Evolutionary conservation across 2,888 invertebrate genomes (phyloP).

Genomic region (Drosophila merina): DNA sequence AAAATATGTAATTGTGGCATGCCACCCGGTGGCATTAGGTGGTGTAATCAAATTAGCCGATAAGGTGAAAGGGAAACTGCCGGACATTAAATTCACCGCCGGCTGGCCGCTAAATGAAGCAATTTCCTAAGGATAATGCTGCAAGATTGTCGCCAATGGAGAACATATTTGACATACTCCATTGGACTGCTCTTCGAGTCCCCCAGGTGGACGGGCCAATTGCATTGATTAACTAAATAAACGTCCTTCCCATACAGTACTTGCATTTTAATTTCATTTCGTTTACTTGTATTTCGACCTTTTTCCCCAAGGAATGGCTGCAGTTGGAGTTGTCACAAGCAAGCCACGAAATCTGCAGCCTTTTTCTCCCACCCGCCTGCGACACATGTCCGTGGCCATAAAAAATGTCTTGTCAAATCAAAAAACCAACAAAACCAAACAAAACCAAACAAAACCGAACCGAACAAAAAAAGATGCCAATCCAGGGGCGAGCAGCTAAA

Average conservation of each 20-base stretch:
- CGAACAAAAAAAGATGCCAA: conserved; percentile 59
- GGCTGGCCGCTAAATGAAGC: conserved; percentile 63
- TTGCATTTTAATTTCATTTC: conserved; percentile 66
- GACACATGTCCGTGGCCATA: conserved; percentile 41
- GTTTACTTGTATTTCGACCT: conserved; percentile 46
- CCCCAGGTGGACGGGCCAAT: conserved; percentile 57
- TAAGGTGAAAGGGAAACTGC: conserved; percentile 44
- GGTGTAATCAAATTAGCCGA: conserved; percentile 70
- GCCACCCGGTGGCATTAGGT: conserved; percentile 43
- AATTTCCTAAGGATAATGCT: conserved; percentile 61
- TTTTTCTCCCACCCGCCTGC: conserved; percentile 29
- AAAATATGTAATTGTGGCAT: conserved; percentile 45
- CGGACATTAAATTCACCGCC: conserved; percentile 41
- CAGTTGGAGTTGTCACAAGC: conserved; percentile 40
- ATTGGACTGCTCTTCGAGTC: conserved; percentile 1
- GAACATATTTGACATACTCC: conserved; percentile 37
- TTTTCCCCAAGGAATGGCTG: conserved; percentile 59
- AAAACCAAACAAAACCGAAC: conserved; percentile 24
- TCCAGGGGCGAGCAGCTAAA: conserved; percentile 61
- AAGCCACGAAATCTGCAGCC: conserved; percentile 59
- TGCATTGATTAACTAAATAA: conserved; percentile 76
- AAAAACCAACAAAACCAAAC: conserved; percentile 12
- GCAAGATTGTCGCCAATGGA: conserved; percentile 44
- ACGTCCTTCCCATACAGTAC: conserved; percentile 43
- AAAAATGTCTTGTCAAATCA: conserved; percentile 36